Evolutionary conservation across 2,797 vertebrate species (phyloP).

Genomic region (Spatula clypeata): DNA sequence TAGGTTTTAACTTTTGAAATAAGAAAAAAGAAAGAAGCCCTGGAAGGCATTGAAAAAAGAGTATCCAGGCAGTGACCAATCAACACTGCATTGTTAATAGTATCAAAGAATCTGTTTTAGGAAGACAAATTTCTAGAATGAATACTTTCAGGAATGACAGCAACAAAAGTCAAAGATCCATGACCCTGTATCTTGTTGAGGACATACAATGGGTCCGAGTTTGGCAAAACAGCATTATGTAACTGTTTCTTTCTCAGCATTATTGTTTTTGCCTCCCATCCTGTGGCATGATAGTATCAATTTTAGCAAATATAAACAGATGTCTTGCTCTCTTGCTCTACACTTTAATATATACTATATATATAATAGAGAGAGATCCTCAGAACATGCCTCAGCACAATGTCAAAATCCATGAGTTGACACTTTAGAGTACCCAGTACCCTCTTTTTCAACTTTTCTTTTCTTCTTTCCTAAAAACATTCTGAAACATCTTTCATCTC

Average conservation of each 20-base stretch:
- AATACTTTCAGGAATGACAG: not conserved
- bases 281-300: not conserved
- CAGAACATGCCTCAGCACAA: not conserved
- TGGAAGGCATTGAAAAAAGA: not conserved
- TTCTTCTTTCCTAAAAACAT: not conserved
- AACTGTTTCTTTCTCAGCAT: not conserved
- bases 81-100: not conserved
- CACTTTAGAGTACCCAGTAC: not conserved
- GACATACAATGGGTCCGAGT: not conserved
- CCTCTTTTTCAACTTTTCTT: not conserved
- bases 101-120: not conserved
- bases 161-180: not conserved
- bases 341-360: not conserved
- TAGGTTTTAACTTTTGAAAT: not conserved
- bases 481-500: not conserved
- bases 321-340: not conserved
- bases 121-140: not conserved
- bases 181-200: not conserved
- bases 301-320: not conserved
- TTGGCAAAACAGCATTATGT: not conserved
- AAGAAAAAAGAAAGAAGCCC: not conserved
- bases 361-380: not conserved
- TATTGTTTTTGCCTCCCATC: not conserved
- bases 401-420: not conserved
- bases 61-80: not conserved